Base-by-base conservation (phyloP, 2,113 vertebrate species). In the Riparia riparia region DNA sequence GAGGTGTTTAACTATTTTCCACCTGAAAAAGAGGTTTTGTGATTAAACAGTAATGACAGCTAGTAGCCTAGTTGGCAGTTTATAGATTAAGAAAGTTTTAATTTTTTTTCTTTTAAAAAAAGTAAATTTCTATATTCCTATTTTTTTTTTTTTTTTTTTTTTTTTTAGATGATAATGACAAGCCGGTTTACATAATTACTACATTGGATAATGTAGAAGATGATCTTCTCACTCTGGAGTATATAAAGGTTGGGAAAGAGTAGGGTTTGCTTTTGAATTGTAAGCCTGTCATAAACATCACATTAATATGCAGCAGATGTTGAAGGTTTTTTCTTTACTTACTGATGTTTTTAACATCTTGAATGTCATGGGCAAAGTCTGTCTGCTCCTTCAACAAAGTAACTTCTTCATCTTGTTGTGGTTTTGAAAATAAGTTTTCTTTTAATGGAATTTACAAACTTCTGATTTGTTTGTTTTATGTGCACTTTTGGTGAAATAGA, bases 131-230 rank as follows among this genome's bases (percentile, higher is more conserved):
- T 58, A 18, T 91, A 14, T 86, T 93, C 16, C 86, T 84, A 90
- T 8, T 16, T 54, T 10, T 20, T 45, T 18, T 20, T 45, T 45
- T 37, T 94, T 54, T 85, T n/a, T 68, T 18, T 10, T 44, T 45
- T 37, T 94, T 54, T 85, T n/a, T 68, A 99, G 99, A 99, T 98
- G 98, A 98, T 95, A 98, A 99, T 91, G 96, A 98, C 32, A 98
- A 98, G 60, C 98, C 98, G 72, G 97, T 99, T 98, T 98, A 99
- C 92, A 97, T 99, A 86, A 94, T 99, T 97, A 99, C 99, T 82
- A 99, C 99, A 50, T 32, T 99, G 91, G 99, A 99, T 98, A 99
- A 99, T 93, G 97, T 96, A 18, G 98, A 99, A 95, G 98, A 98
- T 56, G 99, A 99, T 96, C 98, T 99, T 53, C 98, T 99, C 47